Base-by-base conservation (phyloP, 2,888 invertebrate genomes). In the Stomorhina lunata region DNA sequence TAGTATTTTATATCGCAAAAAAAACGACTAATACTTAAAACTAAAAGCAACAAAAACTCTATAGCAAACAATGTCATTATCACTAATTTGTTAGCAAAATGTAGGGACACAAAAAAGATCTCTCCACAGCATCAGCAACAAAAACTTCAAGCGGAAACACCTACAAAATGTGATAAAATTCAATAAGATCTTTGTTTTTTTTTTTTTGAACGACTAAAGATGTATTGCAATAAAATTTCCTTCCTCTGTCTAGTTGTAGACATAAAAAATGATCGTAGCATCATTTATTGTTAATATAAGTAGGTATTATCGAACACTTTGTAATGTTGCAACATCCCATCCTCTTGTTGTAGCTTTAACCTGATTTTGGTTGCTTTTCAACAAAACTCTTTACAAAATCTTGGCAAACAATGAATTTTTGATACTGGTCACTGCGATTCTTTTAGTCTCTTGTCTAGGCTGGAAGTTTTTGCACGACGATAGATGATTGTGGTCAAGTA, bases 91-190 rank as follows among this genome's bases (percentile, higher is more conserved):
- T 63, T 29, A 20, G 45, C 40, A 57, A 69, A 63, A 45, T 75
- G 17, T 37, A 32, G 55, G 45, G 37, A 57, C 48, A 57, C 34
- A 27, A 53, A 43, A n/a, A n/a, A n/a, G n/a, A n/a, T n/a, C 15
- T 3, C n/a, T 12, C 2, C 4, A 48, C 10, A 15, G 4, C 37
- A 32, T 12, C 12, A 43, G 15, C 7, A 37, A 32, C 55, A 32
- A 55, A 66, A 53, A 59, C 48, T 66, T 17, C 7, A 57, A 59
- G 48, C 72, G 66, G 73, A 73, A 73, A 80, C 79, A 73, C 79
- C 72, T 80, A 73, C 79, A 73, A 73, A 66, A 73, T 80, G 59
- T 61, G 78, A 78, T 78, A 63, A 63, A 69, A 55, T 71, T 63
- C 29, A 43, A 12, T 25, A 50, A 15, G 48, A 25, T 66, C 17